Evolutionary conservation across 2,113 vertebrate genomes (phyloP).

Genomic region (Thalassarche chlororhynchos): DNA sequence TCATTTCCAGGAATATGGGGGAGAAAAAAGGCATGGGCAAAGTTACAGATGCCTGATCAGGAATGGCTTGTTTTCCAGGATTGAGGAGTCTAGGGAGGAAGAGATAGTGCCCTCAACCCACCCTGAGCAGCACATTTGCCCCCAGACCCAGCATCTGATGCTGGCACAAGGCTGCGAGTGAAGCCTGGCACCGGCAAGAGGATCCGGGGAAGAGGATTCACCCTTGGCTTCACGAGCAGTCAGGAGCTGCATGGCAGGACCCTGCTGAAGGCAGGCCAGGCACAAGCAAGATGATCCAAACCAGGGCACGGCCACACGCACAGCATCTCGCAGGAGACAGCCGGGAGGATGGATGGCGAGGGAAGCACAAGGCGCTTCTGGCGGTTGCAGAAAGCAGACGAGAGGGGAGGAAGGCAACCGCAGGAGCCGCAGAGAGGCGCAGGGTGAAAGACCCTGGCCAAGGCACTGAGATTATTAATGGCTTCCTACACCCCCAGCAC

Average conservation of each 20-base stretch:
- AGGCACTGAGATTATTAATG: not conserved
- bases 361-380: not conserved
- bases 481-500: not conserved
- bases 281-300: not conserved
- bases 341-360: not conserved
- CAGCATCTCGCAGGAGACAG: not conserved
- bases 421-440: rapidly evolving
- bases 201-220: not conserved
- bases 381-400: not conserved
- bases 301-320: rapidly evolving
- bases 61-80: not conserved
- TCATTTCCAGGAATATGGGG: not conserved
- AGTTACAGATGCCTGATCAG: not conserved
- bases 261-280: not conserved
- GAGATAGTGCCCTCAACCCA: not conserved
- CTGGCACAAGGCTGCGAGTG: not conserved
- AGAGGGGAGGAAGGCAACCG: not conserved
- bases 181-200: not conserved
- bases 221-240: not conserved
- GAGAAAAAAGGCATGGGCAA: not conserved
- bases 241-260: not conserved
- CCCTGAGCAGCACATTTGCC: not conserved
- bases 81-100: not conserved
- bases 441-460: not conserved
- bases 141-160: not conserved